Conservation (phyloP, 2,888 invertebrate species). For the Rhimphoctona megacephalus region DNA sequence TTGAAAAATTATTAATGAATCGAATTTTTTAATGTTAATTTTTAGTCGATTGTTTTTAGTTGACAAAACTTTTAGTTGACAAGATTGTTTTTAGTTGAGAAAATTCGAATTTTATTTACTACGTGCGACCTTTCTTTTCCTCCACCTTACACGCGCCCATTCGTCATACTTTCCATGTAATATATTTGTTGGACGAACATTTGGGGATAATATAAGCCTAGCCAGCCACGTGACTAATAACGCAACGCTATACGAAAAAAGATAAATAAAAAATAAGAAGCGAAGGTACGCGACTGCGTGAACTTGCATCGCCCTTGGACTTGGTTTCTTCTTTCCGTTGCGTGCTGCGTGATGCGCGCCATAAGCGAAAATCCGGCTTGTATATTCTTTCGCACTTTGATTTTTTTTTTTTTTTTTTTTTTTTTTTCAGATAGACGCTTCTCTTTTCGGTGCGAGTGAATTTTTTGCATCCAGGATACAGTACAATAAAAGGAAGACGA, state of each 20-base stretch:
- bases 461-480: neutral
- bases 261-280: constrained; percentile 5
- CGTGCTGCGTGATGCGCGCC: constrained; percentile 42
- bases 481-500: neutral
- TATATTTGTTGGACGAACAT: neutral
- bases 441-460: neutral
- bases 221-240: neutral
- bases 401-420: constrained; percentile 22
- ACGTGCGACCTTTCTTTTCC: no score
- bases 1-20: no score
- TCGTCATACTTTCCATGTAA: no score
- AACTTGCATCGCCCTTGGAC: constrained; percentile 31
- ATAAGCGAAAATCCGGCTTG: neutral
- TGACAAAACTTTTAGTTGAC: no score
- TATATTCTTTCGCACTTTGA: constrained; percentile 10
- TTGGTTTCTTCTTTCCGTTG: constrained; percentile 19
- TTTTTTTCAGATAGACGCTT: neutral
- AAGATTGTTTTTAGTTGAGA: no score
- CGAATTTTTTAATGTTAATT: no score
- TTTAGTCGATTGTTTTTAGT: no score
- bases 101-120: no score
- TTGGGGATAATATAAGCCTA: neutral
- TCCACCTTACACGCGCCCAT: no score
- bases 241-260: neutral
- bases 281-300: constrained; percentile 18